Evolutionary conservation across 2,888 invertebrate species (phyloP).

Genomic region (Yponomeuta sedellus): DNA sequence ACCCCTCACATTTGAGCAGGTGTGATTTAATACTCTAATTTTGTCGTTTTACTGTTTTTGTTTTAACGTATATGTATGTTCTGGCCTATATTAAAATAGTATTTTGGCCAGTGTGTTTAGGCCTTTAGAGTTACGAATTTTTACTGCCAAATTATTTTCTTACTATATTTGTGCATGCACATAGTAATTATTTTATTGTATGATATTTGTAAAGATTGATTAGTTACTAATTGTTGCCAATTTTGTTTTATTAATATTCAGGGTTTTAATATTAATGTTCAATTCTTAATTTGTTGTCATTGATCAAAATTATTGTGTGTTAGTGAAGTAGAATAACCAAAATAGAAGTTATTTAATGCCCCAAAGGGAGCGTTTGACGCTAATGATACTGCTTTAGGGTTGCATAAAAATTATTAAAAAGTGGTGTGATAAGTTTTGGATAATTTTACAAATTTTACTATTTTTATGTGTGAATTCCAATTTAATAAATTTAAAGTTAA

Average conservation of each 20-base stretch:
- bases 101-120: slow-evolving; percentile 73
- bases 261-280: slow-evolving; percentile 72
- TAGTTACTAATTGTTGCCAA: slow-evolving; percentile 71
- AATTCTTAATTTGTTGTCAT: slow-evolving; percentile 72
- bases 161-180: slow-evolving; percentile 75
- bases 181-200: slow-evolving; percentile 75
- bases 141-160: slow-evolving; percentile 77
- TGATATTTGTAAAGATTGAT: slow-evolving; percentile 69
- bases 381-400: slow-evolving; percentile 73
- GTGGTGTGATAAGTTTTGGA: slow-evolving; percentile 77
- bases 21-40: slow-evolving; percentile 72
- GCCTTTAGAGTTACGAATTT: slow-evolving; percentile 75
- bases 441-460: slow-evolving; percentile 77
- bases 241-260: slow-evolving; percentile 72
- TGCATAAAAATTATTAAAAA: slow-evolving; percentile 69
- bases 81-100: slow-evolving; percentile 73
- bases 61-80: slow-evolving; percentile 61
- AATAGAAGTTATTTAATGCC: slow-evolving; percentile 69
- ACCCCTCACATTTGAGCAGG: slow-evolving; percentile 62
- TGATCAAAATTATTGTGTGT: slow-evolving; percentile 75
- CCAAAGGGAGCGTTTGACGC: slow-evolving; percentile 76
- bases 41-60: slow-evolving; percentile 68
- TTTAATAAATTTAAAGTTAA: slow-evolving; percentile 61
- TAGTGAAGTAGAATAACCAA: slow-evolving; percentile 72
- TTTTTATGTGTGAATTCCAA: slow-evolving; percentile 72